These are phyloP conservation scores for Gopherus flavomarginatus DNA, from an alignment of 2,113 vertebrate genomes.

Conservation along the genomic window DNA sequence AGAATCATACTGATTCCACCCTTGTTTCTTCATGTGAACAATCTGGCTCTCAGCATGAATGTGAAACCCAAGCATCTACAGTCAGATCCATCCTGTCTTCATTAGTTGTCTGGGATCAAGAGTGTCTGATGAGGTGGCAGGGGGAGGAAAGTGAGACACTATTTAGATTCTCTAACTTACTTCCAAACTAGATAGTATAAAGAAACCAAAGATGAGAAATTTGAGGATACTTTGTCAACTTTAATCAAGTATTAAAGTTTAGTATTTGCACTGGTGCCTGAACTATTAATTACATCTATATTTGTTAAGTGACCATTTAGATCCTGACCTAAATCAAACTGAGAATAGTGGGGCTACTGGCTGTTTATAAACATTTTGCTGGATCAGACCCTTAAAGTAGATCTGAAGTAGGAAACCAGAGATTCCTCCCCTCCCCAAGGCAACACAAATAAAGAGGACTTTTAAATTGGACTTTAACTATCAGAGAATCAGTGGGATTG, in stretches of 20 bases:
- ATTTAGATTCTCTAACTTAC: background rate
- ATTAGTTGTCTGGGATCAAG: background rate
- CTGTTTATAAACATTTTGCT: background rate
- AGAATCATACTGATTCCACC: background rate
- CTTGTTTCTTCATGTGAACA: background rate
- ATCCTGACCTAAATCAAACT: background rate
- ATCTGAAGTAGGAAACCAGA: conserved; percentile 33
- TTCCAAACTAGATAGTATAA: background rate
- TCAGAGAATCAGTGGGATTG: background rate
- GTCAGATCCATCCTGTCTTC: background rate
- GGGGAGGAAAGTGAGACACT: background rate
- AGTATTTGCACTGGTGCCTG: conserved; percentile 18
- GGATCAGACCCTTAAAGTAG: background rate
- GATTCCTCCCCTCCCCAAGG: background rate
- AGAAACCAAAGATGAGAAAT: background rate
- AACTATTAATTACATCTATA: conserved; percentile 36
- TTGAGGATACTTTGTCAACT: background rate
- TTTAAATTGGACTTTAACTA: background rate
- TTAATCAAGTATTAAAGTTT: background rate
- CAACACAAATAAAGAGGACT: background rate
- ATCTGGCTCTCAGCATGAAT: background rate
- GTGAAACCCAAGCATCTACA: background rate
- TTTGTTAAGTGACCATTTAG: background rate
- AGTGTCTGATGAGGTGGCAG: background rate
- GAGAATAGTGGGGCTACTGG: conserved; percentile 13